Evolutionary conservation across 2,888 invertebrate species (phyloP).

Genomic region (Caenorhabditis sinica): DNA sequence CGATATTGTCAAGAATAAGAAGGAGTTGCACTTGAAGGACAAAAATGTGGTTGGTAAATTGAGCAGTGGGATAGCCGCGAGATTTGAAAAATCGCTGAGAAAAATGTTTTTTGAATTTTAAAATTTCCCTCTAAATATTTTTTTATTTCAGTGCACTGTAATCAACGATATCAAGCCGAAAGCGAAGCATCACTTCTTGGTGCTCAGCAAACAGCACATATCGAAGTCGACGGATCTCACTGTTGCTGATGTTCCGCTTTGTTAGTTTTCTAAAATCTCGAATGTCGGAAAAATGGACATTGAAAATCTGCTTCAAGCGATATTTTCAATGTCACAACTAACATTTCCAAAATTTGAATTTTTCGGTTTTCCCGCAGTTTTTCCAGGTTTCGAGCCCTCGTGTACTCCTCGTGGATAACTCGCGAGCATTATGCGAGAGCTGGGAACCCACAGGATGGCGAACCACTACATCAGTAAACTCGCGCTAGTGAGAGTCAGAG

Average conservation of each 20-base stretch:
- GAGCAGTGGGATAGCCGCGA: not conserved
- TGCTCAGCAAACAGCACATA: conserved; percentile 84
- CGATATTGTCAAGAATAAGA: conserved; percentile 71
- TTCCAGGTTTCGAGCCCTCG: too few relatives aligned
- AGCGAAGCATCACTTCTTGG: conserved; percentile 84
- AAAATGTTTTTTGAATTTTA: conserved; percentile 78
- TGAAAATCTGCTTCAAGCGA: not conserved
- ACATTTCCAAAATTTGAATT: conserved; percentile 19
- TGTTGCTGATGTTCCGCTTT: conserved; percentile 79
- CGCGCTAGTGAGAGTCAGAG: too few relatives aligned
- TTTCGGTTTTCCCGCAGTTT: too few relatives aligned
- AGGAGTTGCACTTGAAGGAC: conserved; percentile 69
- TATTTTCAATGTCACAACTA: too few relatives aligned
- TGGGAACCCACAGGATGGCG: too few relatives aligned
- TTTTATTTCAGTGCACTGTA: conserved; percentile 74
- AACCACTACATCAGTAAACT: too few relatives aligned
- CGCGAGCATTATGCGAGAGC: too few relatives aligned
- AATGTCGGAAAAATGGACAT: too few relatives aligned
- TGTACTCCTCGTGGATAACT: too few relatives aligned
- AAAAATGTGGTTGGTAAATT: not conserved
- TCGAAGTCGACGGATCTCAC: conserved; percentile 83
- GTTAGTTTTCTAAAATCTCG: conserved; percentile 78
- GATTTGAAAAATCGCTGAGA: conserved; percentile 61
- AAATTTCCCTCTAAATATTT: not conserved
- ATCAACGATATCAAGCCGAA: conserved; percentile 84